Evolutionary conservation across 2,888 invertebrate species (phyloP).

Genomic region (Megalurothrips usitatus): DNA sequence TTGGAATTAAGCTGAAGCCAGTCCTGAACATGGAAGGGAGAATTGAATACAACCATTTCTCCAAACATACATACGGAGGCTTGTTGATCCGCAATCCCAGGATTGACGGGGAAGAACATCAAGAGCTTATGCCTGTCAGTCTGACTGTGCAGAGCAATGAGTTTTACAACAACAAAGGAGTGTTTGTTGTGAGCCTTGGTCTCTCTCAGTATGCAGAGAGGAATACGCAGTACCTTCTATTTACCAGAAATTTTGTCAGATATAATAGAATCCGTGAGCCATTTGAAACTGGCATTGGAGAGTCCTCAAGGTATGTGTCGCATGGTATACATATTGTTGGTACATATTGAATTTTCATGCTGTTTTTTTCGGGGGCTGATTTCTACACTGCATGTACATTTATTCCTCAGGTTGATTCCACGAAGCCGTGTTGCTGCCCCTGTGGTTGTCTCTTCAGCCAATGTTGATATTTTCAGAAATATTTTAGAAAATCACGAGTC

Average conservation of each 20-base stretch:
- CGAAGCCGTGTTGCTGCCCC: constrained; percentile 90
- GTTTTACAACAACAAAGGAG: constrained; percentile 82
- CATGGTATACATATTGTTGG: too few species aligned
- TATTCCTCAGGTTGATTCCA: constrained; percentile 62
- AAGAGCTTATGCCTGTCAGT: constrained; percentile 55
- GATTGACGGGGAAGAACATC: constrained; percentile 39
- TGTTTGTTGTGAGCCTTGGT: constrained; percentile 82
- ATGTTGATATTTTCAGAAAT: constrained; percentile 83
- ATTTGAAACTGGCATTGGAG: constrained; percentile 57
- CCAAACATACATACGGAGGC: constrained; percentile 74
- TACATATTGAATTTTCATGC: too few species aligned
- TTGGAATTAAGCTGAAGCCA: constrained; percentile 74
- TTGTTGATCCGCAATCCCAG: constrained; percentile 73
- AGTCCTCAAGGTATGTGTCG: constrained; percentile 36
- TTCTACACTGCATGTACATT: neutral
- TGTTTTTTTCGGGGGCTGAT: too few species aligned
- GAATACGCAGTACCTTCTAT: constrained; percentile 64
- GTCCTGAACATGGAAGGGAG: constrained; percentile 71
- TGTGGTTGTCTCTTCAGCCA: constrained; percentile 78
- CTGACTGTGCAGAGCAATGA: constrained; percentile 79
- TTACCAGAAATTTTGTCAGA: constrained; percentile 81
- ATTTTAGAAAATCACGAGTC: constrained; percentile 87
- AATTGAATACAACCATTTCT: constrained; percentile 87
- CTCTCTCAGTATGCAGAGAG: constrained; percentile 79
- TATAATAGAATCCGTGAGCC: constrained; percentile 83